Conservation (phyloP, 1,140 invertebrate species). For the Aradophagus sp. region DNA sequence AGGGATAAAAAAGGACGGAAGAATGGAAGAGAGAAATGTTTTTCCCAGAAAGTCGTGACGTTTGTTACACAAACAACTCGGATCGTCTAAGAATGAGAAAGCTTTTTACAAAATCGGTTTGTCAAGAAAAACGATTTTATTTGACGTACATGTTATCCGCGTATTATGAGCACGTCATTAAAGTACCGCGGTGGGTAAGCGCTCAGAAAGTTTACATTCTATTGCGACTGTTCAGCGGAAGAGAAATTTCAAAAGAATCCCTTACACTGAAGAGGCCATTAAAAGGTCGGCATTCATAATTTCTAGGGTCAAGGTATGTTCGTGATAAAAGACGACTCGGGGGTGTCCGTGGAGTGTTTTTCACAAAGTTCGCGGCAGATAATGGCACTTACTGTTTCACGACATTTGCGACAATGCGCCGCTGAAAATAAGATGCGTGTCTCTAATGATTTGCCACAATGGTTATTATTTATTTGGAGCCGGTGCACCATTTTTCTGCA, state of each 20-base stretch:
- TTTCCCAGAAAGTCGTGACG: no score
- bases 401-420: conserved; percentile 22
- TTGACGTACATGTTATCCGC: conserved; percentile 50
- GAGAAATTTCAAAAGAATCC: conserved; percentile 61
- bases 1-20: no score
- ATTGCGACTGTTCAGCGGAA: conserved; percentile 59
- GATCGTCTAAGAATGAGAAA: conserved; percentile 27
- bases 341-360: conserved; percentile 64
- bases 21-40: no score
- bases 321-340: conserved; percentile 58
- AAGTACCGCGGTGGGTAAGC: conserved; percentile 53
- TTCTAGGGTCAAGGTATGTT: conserved; percentile 65
- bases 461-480: conserved; percentile 17
- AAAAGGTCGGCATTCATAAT: conserved; percentile 65
- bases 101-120: conserved; percentile 45
- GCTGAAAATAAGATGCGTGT: conserved; percentile 10
- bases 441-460: conserved; percentile 14
- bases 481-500: neutral
- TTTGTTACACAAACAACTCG: conserved; percentile 8
- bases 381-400: conserved; percentile 38
- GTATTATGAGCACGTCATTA: conserved; percentile 55
- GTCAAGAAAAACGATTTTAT: conserved; percentile 50
- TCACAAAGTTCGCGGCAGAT: conserved; percentile 50
- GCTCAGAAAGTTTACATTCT: conserved; percentile 54
- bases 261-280: conserved; percentile 62